Conservation (phyloP, 2,113 vertebrate genomes). For the Charina bottae region DNA sequence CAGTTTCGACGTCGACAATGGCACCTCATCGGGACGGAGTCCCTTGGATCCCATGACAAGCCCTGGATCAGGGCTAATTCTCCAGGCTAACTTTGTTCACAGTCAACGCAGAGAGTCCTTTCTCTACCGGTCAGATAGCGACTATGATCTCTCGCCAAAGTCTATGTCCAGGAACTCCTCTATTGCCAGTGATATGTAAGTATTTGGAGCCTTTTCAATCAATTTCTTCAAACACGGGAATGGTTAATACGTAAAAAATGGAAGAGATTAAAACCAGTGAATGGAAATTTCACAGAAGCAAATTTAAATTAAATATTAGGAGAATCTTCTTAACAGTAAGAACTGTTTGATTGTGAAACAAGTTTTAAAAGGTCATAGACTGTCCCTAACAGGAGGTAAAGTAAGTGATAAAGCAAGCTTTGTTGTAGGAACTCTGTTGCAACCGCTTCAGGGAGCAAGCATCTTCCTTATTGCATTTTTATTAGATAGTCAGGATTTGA, state of each 20-base stretch:
- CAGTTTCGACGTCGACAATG: slow-evolving; percentile 99
- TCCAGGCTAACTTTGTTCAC: slow-evolving; percentile 98
- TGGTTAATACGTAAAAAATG: not conserved
- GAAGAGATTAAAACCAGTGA: not conserved
- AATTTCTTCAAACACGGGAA: not conserved
- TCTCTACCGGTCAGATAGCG: slow-evolving; percentile 96
- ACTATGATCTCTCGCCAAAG: slow-evolving; percentile 98
- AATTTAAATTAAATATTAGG: not conserved
- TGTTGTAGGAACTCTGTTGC: not conserved
- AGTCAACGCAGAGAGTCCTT: slow-evolving; percentile 98
- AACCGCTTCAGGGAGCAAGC: not conserved
- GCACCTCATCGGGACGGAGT: slow-evolving; percentile 95
- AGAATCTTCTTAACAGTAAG: not conserved
- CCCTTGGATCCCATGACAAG: slow-evolving; percentile 98
- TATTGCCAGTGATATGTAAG: slow-evolving; percentile 99
- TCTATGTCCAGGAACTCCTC: slow-evolving; percentile 99
- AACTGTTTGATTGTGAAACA: not conserved
- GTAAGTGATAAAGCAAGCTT: not conserved
- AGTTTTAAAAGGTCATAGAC: not conserved
- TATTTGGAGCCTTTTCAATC: slow-evolving; percentile 36
- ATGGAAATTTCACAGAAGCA: not conserved
- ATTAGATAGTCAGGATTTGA: not conserved
- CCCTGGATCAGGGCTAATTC: slow-evolving; percentile 95
- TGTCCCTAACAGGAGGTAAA: not conserved
- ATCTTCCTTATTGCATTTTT: not conserved